Evolutionary conservation across 2,113 vertebrate species (phyloP).

Genomic region (Empidonax alnorum): DNA sequence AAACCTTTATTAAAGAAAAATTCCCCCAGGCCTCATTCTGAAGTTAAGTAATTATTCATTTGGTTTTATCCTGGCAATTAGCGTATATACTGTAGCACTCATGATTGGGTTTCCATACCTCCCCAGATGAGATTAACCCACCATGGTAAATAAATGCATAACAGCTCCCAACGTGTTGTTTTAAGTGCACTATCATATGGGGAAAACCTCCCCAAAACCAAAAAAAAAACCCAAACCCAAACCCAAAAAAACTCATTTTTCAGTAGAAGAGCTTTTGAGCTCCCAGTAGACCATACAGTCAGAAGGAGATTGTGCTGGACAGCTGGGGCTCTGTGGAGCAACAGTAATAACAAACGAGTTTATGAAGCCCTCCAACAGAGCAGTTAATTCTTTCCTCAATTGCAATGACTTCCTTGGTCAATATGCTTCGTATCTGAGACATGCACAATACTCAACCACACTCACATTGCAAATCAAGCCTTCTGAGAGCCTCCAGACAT

Average conservation of each 20-base stretch:
- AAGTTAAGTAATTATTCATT: conserved; percentile 89
- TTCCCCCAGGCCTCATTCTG: conserved; percentile 84
- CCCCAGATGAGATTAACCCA: conserved; percentile 82
- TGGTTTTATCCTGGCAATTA: conserved; percentile 86
- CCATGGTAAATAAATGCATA: conserved; percentile 79
- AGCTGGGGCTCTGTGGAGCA: conserved; percentile 60
- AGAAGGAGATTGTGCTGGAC: conserved; percentile 67
- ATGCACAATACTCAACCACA: not conserved
- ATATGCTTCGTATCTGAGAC: not conserved
- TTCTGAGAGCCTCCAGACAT: not conserved
- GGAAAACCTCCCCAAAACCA: not conserved
- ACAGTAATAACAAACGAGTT: conserved; percentile 29
- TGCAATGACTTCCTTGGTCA: conserved; percentile 59
- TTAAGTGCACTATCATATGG: conserved; percentile 66
- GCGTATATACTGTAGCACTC: conserved; percentile 83
- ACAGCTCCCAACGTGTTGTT: conserved; percentile 66
- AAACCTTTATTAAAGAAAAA: conserved; percentile 90
- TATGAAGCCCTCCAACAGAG: conserved; percentile 49
- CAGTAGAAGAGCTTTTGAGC: conserved; percentile 14
- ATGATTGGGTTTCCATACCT: conserved; percentile 79
- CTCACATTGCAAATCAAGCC: not conserved
- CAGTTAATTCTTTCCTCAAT: conserved; percentile 32
- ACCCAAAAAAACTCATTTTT: conserved; percentile 13
- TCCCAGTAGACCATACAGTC: conserved; percentile 40
- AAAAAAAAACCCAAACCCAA: not conserved